A percentile compares a stretch with the other conserved stretches of the same genome.
Evolutionary conservation across 2,113 vertebrate genomes (phyloP).

Genomic region (Pteropus alecto): DNA sequence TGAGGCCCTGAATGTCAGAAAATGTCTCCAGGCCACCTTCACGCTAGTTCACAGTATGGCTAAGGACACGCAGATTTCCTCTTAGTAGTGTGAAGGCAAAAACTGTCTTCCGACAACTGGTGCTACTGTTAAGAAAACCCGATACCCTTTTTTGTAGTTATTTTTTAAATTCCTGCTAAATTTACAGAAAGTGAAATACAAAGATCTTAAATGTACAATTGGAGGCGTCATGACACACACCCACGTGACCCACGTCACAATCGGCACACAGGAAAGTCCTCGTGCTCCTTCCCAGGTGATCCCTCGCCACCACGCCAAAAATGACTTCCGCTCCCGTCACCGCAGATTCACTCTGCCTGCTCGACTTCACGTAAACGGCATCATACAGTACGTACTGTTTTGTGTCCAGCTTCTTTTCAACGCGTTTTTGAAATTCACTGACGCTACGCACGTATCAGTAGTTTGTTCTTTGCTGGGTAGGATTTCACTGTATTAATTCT

Average conservation of each 20-base stretch:
- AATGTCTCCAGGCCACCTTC: background rate
- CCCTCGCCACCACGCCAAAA: background rate
- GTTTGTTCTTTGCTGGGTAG: background rate
- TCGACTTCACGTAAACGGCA: background rate
- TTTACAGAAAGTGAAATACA: background rate
- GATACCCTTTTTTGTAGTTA: background rate
- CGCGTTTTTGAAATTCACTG: background rate
- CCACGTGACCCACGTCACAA: background rate
- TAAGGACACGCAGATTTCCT: background rate
- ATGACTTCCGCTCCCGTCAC: background rate
- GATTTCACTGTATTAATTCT: background rate
- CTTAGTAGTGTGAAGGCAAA: background rate
- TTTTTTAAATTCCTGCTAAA: background rate
- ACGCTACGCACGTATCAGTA: background rate
- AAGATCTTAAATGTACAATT: background rate
- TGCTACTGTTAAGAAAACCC: background rate
- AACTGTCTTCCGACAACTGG: background rate
- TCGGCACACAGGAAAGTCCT: background rate
- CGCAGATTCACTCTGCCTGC: background rate
- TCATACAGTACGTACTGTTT: background rate
- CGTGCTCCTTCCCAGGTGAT: background rate
- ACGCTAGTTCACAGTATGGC: background rate
- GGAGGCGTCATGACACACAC: background rate
- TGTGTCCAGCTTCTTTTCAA: conserved; percentile 1
- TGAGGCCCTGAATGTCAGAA: conserved; percentile 4